Evolutionary conservation across 1,140 invertebrate species (phyloP), one percentile per base, ranked within the genome.

Genomic region (Heliconius eleuchia): DNA sequence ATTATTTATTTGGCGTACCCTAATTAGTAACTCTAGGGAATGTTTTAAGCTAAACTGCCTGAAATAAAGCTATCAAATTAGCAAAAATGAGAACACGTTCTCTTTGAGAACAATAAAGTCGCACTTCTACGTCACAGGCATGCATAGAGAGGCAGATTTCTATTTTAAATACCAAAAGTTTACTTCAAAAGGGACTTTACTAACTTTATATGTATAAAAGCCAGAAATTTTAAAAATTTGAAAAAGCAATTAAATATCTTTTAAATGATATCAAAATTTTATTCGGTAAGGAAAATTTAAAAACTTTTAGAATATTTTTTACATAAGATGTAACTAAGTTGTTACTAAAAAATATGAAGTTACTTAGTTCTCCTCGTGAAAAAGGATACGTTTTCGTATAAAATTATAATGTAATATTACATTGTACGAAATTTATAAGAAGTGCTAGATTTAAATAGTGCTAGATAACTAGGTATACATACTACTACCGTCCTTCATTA

Each of bases 1-100:
- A 93, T 89, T 89, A 92, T 85, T 86, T 86, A 87, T 88, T 87
- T 89, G 87, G 86, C 85, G 84, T 84, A 84, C 83, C 85, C 84
- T 91, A 90, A 92, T 91, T 93, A 90, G 81, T 77, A 80, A 50
- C 83, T 82, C 82, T 80, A 83, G 84, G 84, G 85, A 86, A 71
- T 80, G 13, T 66, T 66, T 60, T 13, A 71, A 76, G 39, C 1
- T 19, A 76, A 66, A 66, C 50, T 52, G 18, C n/a, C 19, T 75
- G 11, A 39, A 66, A 42, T 60, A 23, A 30, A 66, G 85, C 88
- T 84, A 87, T 87, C 87, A 89, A 88, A 91, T 73, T 76, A 50
- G 78, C 78, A 86, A 86, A 86, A 84, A 84, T 80, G 78, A 83
- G 79, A 79, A 82, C 84, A 84, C 80, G 84, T 83, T 82, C 85